phyloP scores from a whole-genome alignment of 1,140 invertebrate genomes.

The Physella acuta region DNA sequence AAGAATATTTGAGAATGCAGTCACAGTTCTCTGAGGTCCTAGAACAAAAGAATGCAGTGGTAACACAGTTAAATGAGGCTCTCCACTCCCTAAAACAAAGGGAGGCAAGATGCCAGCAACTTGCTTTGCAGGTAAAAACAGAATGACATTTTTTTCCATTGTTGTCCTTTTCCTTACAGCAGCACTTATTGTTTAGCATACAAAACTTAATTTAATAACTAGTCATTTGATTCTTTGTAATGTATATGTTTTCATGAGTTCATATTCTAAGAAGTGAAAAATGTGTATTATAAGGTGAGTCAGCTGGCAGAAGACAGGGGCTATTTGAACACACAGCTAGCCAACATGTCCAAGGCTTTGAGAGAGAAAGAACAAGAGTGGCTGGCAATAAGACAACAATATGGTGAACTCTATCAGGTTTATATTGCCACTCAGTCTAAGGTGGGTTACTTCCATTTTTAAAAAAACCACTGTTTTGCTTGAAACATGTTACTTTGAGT shows the following conservation, averaged over 20 bases:
- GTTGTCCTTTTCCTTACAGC: no score
- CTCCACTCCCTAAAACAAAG: conserved; percentile 83
- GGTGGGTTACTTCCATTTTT: no score
- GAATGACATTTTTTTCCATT: no score
- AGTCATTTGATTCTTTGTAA: no score
- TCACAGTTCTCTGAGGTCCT: conserved; percentile 43
- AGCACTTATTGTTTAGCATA: no score
- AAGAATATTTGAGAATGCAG: conserved; percentile 46
- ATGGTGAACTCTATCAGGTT: conserved; percentile 40
- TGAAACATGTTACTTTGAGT: no score
- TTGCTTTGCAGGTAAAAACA: conserved; percentile 67
- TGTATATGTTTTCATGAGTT: no score
- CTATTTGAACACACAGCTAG: conserved; percentile 49
- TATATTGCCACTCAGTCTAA: conserved; percentile 42
- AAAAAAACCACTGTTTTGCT: no score
- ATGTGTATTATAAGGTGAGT: no score
- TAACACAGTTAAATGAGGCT: conserved; percentile 75
- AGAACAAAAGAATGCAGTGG: conserved; percentile 54
- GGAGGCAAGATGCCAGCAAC: conserved; percentile 84
- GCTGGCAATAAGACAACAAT: conserved; percentile 40
- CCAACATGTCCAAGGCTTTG: conserved; percentile 46
- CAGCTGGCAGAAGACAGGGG: conserved; percentile 54
- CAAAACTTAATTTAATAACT: no score
- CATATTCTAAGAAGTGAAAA: no score
- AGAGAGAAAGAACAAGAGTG: conserved; percentile 48